Evolutionary conservation across 2,797 vertebrate species (phyloP).

Genomic region (Manis crassicaudata): DNA sequence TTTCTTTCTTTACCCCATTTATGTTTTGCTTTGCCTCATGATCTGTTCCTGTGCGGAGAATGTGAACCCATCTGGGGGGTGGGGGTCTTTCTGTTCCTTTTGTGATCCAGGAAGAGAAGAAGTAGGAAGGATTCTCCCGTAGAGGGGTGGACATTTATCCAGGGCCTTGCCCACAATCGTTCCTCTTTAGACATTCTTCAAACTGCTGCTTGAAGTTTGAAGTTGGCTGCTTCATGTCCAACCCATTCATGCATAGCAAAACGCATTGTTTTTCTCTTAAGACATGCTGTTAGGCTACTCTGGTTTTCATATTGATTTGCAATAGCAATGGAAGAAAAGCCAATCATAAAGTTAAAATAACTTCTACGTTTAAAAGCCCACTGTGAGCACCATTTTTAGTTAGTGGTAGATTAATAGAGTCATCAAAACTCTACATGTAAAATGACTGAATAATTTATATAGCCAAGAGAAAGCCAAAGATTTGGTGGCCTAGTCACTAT

Average conservation of each 20-base stretch:
- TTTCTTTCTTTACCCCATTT: not conserved
- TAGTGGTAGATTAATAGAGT: not conserved
- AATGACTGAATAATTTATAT: not conserved
- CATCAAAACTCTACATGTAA: not conserved
- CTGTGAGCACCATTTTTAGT: not conserved
- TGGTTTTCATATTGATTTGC: not conserved
- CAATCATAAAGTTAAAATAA: not conserved
- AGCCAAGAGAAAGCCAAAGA: not conserved
- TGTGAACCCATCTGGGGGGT: not conserved
- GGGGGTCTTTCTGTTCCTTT: not conserved
- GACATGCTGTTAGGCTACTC: not conserved
- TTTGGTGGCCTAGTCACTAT: not conserved
- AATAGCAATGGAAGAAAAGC: not conserved
- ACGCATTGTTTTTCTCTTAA: not conserved
- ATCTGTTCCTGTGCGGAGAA: not conserved
- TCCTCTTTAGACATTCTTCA: not conserved
- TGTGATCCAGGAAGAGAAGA: not conserved
- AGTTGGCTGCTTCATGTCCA: not conserved
- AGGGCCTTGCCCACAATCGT: rapidly evolving
- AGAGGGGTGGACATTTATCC: not conserved
- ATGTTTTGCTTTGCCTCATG: not conserved
- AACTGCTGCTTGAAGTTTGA: no score
- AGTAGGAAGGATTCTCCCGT: not conserved
- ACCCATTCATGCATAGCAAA: not conserved
- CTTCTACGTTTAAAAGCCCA: constrained; percentile 5